Percentiles rank a stretch among this genome's conserved stretches.
Conservation (phyloP, 2,888 invertebrate species). For the Cacoxenus indagator region DNA sequence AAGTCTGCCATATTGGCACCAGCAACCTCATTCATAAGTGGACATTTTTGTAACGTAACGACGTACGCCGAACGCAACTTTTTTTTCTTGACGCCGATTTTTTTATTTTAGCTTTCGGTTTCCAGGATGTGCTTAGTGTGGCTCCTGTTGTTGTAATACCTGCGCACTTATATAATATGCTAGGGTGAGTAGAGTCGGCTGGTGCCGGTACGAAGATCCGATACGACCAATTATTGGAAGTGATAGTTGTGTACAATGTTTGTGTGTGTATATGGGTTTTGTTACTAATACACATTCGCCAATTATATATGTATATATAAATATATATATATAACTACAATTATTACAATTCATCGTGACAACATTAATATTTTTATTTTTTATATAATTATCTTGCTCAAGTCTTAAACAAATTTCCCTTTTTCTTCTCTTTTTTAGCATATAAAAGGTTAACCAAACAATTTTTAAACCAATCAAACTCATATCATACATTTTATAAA, state of each 20-base stretch:
- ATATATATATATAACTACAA: constrained; percentile 20
- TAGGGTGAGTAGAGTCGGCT: no score
- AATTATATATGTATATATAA: constrained; percentile 26
- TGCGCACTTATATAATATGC: no score
- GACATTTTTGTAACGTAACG: no score
- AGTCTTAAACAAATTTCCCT: constrained; percentile 4
- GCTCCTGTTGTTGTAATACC: no score
- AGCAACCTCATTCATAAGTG: no score
- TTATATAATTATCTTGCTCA: not conserved
- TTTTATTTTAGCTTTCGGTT: no score
- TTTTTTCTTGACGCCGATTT: no score
- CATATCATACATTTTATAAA: not conserved
- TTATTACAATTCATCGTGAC: constrained; percentile 12
- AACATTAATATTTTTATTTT: constrained; percentile 5
- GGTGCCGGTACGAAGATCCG: no score
- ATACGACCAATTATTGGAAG: not conserved
- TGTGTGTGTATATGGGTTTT: not conserved
- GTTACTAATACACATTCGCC: not conserved
- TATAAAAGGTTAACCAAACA: not conserved
- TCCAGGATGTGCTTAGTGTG: no score
- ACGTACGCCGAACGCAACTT: no score
- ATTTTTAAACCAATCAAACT: not conserved
- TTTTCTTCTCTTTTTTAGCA: not conserved
- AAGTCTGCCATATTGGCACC: no score
- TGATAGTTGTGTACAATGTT: not conserved